A percentile compares a stretch with the other conserved stretches of the same genome.
Conservation (phyloP, 2,797 vertebrate species). For the Erpetoichthys calabaricus region DNA sequence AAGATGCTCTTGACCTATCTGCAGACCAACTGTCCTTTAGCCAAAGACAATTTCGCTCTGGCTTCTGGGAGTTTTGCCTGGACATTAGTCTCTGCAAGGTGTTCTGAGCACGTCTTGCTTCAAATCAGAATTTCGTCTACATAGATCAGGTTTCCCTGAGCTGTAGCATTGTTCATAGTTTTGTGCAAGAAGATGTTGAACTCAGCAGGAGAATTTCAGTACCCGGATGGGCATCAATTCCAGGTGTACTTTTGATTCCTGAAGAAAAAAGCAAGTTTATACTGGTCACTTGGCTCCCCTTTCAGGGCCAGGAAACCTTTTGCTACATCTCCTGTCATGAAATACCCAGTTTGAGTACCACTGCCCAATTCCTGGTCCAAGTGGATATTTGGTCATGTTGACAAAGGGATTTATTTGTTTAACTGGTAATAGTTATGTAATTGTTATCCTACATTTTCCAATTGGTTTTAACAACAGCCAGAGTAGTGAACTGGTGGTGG, state of each 20-base stretch:
- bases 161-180: conserved; percentile 2
- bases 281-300: background rate
- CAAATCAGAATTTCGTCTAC: conserved; percentile 14
- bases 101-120: background rate
- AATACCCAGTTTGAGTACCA: background rate
- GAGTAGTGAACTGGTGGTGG: no score
- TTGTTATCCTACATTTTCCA: no score
- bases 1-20: conserved; percentile 14
- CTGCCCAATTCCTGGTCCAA: background rate
- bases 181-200: conserved; percentile 23
- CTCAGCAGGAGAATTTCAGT: conserved; percentile 14
- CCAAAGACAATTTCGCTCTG: conserved; percentile 6
- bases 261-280: conserved; percentile 3
- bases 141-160: background rate
- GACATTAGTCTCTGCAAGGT: conserved; percentile 11
- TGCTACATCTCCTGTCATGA: background rate
- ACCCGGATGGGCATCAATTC: conserved; percentile 9
- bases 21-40: conserved; percentile 14
- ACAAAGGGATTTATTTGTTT: background rate
- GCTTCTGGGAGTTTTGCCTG: conserved; percentile 2
- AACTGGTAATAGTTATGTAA: no score
- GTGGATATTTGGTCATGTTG: background rate
- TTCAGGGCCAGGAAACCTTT: background rate
- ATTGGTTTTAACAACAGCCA: no score
- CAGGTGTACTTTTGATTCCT: conserved; percentile 1